Conservation (phyloP, 2,797 vertebrate genomes). For the Hoplostethus mediterraneus region DNA sequence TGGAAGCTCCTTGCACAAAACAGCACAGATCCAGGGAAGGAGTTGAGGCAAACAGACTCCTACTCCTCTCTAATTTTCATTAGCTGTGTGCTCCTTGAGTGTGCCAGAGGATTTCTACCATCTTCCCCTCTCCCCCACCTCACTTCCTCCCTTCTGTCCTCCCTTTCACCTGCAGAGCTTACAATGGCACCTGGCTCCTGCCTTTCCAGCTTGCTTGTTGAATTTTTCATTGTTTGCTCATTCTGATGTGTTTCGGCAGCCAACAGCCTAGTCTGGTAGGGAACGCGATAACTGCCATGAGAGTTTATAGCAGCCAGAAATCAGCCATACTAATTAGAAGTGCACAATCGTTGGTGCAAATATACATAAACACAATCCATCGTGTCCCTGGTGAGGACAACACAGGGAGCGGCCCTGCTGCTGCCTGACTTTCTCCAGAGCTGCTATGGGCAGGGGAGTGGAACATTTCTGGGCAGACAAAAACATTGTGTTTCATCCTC, state of each 20-base stretch:
- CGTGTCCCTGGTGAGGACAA: conserved; percentile 51
- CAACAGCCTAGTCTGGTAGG: conserved; percentile 41
- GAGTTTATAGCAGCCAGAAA: conserved; percentile 58
- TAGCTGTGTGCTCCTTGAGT: background rate
- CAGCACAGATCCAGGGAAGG: background rate
- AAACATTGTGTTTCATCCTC: conserved; percentile 25
- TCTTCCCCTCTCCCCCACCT: background rate
- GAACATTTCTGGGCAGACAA: conserved; percentile 31
- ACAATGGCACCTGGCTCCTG: conserved; percentile 61
- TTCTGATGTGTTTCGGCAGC: conserved; percentile 60
- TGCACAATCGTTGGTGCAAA: conserved; percentile 55
- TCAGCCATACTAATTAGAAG: conserved; percentile 71
- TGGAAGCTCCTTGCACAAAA: background rate
- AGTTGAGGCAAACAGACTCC: background rate
- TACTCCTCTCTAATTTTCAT: conserved; percentile 10
- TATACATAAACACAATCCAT: conserved; percentile 61
- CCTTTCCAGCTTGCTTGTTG: conserved; percentile 65
- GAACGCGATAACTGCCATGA: conserved; percentile 55
- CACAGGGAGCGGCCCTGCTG: conserved; percentile 37
- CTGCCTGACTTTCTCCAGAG: conserved; percentile 25
- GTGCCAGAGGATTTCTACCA: conserved; percentile 37
- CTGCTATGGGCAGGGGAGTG: conserved; percentile 32
- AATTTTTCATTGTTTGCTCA: conserved; percentile 71
- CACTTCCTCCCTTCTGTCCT: conserved; percentile 34
- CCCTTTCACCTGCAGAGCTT: conserved; percentile 63